Conservation (phyloP, 2,113 vertebrate genomes). For the Odontesthes bonariensis region DNA sequence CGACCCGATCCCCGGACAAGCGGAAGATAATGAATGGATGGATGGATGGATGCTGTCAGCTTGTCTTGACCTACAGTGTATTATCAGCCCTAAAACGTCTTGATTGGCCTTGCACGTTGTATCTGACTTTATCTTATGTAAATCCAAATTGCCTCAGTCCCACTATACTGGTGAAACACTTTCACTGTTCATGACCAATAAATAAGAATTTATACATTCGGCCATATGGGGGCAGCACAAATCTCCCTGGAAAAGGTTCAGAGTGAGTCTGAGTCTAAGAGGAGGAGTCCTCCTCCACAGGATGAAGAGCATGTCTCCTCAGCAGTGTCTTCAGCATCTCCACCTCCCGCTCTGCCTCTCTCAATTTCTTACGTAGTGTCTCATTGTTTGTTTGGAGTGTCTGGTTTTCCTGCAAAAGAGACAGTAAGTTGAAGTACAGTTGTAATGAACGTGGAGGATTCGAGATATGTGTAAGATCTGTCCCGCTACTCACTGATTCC, state of each 20-base stretch:
- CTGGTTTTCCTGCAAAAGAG: conserved; percentile 86
- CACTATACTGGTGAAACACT: conserved; percentile 15
- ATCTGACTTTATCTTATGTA: conserved; percentile 3
- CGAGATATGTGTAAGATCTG: neutral
- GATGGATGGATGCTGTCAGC: conserved; percentile 4
- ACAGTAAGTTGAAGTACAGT: neutral
- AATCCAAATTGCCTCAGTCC: neutral
- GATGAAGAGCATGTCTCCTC: conserved; percentile 78
- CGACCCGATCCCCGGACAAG: too few species aligned
- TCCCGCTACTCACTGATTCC: conserved; percentile 83
- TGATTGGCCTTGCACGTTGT: neutral
- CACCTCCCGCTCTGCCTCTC: conserved; percentile 89
- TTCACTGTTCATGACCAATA: conserved; percentile 26
- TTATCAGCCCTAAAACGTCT: conserved; percentile 12
- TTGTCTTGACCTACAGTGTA: conserved; percentile 5
- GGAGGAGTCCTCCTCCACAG: conserved; percentile 81
- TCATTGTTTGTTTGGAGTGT: conserved; percentile 89
- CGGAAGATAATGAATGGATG: too few species aligned
- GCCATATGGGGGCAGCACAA: conserved; percentile 51
- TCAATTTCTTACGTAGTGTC: conserved; percentile 89
- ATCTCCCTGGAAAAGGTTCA: conserved; percentile 14
- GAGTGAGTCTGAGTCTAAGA: conserved; percentile 57
- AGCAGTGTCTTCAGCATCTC: conserved; percentile 87
- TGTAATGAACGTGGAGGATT: neutral
- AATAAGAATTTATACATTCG: conserved; percentile 15